Base-by-base conservation (phyloP, 2,797 vertebrate species). In the Siniperca scherzeri region DNA sequence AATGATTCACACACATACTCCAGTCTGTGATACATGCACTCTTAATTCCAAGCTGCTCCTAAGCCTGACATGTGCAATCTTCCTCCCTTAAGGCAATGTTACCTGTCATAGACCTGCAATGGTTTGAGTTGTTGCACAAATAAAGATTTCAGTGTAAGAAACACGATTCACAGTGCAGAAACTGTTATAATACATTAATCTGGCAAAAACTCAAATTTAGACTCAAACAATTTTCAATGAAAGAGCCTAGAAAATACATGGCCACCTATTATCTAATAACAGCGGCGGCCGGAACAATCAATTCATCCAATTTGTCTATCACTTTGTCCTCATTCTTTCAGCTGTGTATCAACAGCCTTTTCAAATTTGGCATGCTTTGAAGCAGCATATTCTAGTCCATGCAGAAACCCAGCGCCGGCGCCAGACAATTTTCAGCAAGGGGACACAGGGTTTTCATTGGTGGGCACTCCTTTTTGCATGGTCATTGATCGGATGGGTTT, bases 241-340 rank as follows among this genome's bases (percentile, higher is more conserved):
- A 50, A 46, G 2, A 59, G 10, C 5, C 44, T 33, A 30, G 52
- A 65, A 75, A 78, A 61, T 0, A n/a, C 59, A 48, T 0, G 56
- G 21, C 42, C 22, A 3, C 65, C 57, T 77, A 62, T 82, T 46
- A 79, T 83, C 21, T 70, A 67, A 74, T 75, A 60, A 17, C 67
- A 59, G 48, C 36, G 0, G 33, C 7, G 36, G 70, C 59, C 4
- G 1, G 25, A 42, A 8, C 80, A 72, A 57, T 68, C 72, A 46
- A 33, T 80, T 77, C 74, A 55, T 61, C 68, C 56, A 44, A 77
- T 82, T 65, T 42, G 48, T 65, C 75, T 72, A 77, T 70, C 68
- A 72, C 79, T 83, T 74, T 88, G 88, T 87, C 91, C 86, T 86
- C 70, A 80, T 91, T 88, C 87, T 86, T 83, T 91, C 85, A 87